Conservation (phyloP, 2,888 invertebrate genomes). For the Subacronicta megacephala region DNA sequence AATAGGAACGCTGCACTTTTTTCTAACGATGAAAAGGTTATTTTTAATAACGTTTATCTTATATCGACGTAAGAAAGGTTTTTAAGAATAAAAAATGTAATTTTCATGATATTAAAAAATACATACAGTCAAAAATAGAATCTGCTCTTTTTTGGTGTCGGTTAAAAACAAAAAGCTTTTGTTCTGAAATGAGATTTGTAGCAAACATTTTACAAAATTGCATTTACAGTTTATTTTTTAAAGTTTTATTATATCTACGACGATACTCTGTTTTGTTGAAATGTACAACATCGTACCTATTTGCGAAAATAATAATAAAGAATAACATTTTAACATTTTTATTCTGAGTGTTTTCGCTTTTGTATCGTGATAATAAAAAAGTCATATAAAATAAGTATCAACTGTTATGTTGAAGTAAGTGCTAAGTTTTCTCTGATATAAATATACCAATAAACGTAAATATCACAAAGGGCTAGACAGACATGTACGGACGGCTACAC, state of each 20-base stretch:
- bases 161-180: background rate
- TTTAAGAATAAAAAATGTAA: no score
- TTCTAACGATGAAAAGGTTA: no score
- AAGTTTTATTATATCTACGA: constrained; percentile 18
- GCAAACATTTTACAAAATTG: constrained; percentile 7
- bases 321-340: constrained; percentile 7
- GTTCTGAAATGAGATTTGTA: background rate
- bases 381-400: background rate
- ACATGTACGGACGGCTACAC: no score
- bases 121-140: no score
- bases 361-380: constrained; percentile 7
- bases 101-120: no score
- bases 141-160: no score
- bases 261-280: constrained; percentile 9
- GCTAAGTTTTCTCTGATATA: no score
- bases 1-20: no score
- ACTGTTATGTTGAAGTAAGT: background rate
- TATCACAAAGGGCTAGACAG: no score
- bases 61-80: no score
- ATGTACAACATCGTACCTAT: background rate
- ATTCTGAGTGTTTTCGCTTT: background rate
- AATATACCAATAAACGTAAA: no score
- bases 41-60: no score
- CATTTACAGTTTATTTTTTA: constrained; percentile 2
- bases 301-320: constrained; percentile 4